These are phyloP conservation scores for Augochlorella aurata DNA, from an alignment of 2,888 invertebrate genomes.

Conservation along the genomic window DNA sequence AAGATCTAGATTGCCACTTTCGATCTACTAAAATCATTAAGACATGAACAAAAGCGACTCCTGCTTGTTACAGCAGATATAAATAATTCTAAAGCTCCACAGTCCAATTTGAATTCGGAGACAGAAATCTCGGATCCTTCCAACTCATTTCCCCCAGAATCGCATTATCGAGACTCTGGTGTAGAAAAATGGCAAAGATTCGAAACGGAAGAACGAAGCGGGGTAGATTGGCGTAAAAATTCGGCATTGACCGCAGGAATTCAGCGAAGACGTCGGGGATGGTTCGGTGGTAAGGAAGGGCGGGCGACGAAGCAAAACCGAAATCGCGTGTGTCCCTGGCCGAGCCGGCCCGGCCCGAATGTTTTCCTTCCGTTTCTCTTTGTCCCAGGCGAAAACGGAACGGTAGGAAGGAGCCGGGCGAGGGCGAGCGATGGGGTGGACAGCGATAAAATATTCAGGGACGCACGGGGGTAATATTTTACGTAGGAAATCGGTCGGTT, in stretches of 20 bases:
- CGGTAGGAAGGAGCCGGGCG: conserved; percentile 47
- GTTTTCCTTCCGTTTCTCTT: conserved; percentile 49
- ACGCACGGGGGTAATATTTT: conserved; percentile 80
- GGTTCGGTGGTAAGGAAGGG: conserved; percentile 1
- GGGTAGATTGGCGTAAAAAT: conserved; percentile 3
- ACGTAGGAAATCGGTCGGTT: conserved; percentile 82
- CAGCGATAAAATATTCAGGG: conserved; percentile 82
- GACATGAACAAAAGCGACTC: too few species aligned
- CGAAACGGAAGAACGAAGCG: neutral
- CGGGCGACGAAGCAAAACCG: conserved; percentile 57
- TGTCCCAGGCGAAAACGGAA: conserved; percentile 51
- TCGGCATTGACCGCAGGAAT: conserved; percentile 34
- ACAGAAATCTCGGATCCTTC: too few species aligned
- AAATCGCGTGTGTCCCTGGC: conserved; percentile 37
- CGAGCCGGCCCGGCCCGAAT: neutral
- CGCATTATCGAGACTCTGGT: neutral
- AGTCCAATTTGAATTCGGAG: too few species aligned
- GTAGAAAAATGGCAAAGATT: neutral
- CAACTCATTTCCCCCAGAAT: neutral
- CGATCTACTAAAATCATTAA: too few species aligned
- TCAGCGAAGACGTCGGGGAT: neutral
- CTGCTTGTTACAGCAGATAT: too few species aligned
- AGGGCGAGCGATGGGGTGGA: conserved; percentile 72
- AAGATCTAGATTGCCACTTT: too few species aligned
- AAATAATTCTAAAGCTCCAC: too few species aligned